Conservation (phyloP, 2,113 vertebrate genomes). For the Ophiodon elongatus region DNA sequence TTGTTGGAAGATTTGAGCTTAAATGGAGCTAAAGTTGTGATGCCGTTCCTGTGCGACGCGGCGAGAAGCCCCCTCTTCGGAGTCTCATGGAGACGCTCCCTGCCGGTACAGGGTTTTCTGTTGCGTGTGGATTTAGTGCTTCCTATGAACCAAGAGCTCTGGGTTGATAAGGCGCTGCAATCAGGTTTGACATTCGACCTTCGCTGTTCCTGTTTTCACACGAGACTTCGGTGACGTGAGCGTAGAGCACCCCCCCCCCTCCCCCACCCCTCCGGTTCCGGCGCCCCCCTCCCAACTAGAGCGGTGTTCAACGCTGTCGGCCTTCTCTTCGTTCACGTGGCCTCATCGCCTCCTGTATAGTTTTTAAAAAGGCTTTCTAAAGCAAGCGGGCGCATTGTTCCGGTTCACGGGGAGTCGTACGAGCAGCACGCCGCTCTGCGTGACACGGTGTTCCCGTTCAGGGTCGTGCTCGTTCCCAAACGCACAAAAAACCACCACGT, state of each 20-base stretch:
- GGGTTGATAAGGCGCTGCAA: not conserved
- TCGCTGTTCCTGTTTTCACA: not conserved
- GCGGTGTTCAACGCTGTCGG: not conserved
- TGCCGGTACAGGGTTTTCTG: no score
- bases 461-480: no score
- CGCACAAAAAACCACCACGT: no score
- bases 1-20: not conserved
- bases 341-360: no score
- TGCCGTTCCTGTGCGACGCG: not conserved
- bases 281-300: not conserved
- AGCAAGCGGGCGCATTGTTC: no score
- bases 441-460: no score
- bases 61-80: not conserved
- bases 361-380: no score
- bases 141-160: no score
- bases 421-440: no score
- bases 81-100: no score
- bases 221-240: not conserved
- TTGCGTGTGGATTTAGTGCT: not conserved
- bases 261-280: no score
- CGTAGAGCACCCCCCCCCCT: not conserved
- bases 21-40: not conserved
- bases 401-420: no score
- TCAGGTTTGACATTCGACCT: conserved; percentile 4
- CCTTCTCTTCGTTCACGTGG: not conserved